Evolutionary conservation across 2,797 vertebrate species (phyloP).

Genomic region (Rachycentron canadum): DNA sequence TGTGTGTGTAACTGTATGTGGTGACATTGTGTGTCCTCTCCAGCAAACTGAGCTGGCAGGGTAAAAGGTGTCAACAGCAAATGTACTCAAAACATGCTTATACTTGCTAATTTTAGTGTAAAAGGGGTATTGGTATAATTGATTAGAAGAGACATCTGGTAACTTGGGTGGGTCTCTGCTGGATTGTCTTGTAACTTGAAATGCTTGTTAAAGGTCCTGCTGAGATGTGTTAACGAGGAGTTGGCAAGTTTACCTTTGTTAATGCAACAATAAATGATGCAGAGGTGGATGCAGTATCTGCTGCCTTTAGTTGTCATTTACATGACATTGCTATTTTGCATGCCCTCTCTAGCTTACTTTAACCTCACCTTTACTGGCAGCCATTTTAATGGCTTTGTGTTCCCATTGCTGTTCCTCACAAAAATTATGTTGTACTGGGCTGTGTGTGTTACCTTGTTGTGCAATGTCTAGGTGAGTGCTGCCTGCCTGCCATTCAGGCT

Average conservation of each 20-base stretch:
- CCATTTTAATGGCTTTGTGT: constrained; percentile 23
- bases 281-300: neutral
- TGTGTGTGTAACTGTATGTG: too few species aligned
- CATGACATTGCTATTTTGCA: neutral
- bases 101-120: too few species aligned
- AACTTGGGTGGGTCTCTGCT: neutral
- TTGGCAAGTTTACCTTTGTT: constrained; percentile 37
- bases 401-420: constrained; percentile 3
- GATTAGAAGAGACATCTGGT: neutral
- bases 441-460: constrained; percentile 28
- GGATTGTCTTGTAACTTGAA: constrained; percentile 20
- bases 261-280: constrained; percentile 23
- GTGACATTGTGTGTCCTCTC: too few species aligned
- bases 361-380: constrained; percentile 27
- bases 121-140: neutral
- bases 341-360: neutral
- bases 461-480: constrained; percentile 32
- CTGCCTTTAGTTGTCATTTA: neutral
- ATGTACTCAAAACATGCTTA: too few species aligned
- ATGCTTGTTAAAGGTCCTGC: constrained; percentile 6
- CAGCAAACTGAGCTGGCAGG: too few species aligned
- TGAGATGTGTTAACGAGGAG: constrained; percentile 6
- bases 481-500: constrained; percentile 7
- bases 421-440: constrained; percentile 31
- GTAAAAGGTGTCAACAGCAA: too few species aligned